Evolutionary conservation across 2,888 invertebrate genomes (phyloP).

Genomic region (Bedellia somnulentella): DNA sequence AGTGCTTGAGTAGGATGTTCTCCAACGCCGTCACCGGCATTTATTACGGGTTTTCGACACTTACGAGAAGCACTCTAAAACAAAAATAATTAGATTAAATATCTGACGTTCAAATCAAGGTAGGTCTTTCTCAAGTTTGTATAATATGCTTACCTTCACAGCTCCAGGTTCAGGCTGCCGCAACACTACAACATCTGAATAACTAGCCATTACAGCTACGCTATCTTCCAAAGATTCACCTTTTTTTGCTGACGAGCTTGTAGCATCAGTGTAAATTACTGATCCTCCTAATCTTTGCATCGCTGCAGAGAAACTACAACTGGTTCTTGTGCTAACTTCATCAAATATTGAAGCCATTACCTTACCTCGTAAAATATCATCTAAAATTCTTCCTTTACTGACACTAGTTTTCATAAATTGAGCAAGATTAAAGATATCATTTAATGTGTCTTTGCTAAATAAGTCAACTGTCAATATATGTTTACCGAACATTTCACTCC

Average conservation of each 20-base stretch:
- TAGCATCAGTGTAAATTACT: slow-evolving; percentile 87
- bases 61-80: slow-evolving; percentile 77
- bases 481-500: slow-evolving; percentile 64
- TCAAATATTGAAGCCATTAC: slow-evolving; percentile 96
- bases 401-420: slow-evolving; percentile 83
- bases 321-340: slow-evolving; percentile 96
- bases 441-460: slow-evolving; percentile 86
- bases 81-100: too few species aligned
- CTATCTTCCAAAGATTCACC: slow-evolving; percentile 94
- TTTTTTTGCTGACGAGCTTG: slow-evolving; percentile 91
- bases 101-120: neutral
- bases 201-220: slow-evolving; percentile 85
- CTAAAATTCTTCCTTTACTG: slow-evolving; percentile 78
- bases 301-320: slow-evolving; percentile 94
- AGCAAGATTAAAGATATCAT: slow-evolving; percentile 92
- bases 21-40: slow-evolving; percentile 96
- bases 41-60: slow-evolving; percentile 89
- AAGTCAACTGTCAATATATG: slow-evolving; percentile 84
- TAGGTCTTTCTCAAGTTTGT: slow-evolving; percentile 1
- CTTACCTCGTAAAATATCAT: slow-evolving; percentile 87
- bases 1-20: slow-evolving; percentile 98
- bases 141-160: slow-evolving; percentile 67
- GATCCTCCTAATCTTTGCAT: slow-evolving; percentile 95
- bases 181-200: slow-evolving; percentile 91
- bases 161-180: slow-evolving; percentile 93